Conservation (phyloP, 1,140 invertebrate genomes). For the Cyclina sinensis region DNA sequence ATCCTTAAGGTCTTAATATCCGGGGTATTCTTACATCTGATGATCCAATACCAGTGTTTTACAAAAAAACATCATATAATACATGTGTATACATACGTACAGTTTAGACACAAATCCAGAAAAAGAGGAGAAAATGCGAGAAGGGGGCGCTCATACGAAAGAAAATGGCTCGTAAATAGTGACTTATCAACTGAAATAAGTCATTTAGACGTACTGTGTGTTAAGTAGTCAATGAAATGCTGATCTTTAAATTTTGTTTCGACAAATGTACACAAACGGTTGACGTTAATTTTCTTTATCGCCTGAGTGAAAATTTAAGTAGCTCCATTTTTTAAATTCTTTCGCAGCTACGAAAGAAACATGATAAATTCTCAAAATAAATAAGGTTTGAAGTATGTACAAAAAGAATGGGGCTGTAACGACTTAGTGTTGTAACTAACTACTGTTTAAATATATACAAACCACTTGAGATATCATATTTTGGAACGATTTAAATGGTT, state of each 20-base stretch:
- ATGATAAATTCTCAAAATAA: constrained; percentile 19
- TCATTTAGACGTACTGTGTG: too few relatives aligned
- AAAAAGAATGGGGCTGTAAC: not conserved
- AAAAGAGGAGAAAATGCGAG: too few relatives aligned
- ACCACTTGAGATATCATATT: not conserved
- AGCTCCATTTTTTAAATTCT: constrained; percentile 11
- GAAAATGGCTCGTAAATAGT: too few relatives aligned
- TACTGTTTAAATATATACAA: constrained; percentile 2
- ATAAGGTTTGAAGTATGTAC: not conserved
- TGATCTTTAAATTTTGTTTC: not conserved
- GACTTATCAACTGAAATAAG: too few relatives aligned
- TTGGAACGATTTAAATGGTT: not conserved
- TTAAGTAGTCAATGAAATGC: too few relatives aligned
- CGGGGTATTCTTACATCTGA: too few relatives aligned
- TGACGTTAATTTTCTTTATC: not conserved
- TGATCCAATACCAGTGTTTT: too few relatives aligned
- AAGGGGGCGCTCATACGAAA: too few relatives aligned
- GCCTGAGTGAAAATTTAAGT: not conserved
- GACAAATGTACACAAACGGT: not conserved
- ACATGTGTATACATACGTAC: too few relatives aligned
- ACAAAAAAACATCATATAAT: too few relatives aligned
- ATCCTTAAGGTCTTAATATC: too few relatives aligned
- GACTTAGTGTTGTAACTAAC: not conserved
- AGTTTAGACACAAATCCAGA: too few relatives aligned
- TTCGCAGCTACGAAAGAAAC: not conserved